phyloP scores from a whole-genome alignment of 2,113 vertebrate species.

The Cygnus atratus region DNA sequence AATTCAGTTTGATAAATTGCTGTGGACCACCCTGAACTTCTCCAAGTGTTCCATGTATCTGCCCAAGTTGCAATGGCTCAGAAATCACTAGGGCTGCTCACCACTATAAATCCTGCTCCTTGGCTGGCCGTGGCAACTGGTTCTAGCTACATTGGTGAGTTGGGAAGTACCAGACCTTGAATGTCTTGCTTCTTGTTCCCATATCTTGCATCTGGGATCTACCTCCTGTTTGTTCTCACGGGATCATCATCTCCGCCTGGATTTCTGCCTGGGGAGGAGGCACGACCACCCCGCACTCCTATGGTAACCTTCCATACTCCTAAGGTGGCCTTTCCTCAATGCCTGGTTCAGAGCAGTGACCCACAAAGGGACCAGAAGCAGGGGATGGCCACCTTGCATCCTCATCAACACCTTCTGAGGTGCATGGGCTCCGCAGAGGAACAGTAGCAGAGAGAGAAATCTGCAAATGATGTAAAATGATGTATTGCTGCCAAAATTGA shows the following conservation, averaged over 20 bases:
- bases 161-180: not conserved
- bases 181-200: not conserved
- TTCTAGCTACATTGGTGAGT: not conserved
- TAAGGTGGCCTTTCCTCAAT: accelerated
- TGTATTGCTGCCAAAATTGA: not conserved
- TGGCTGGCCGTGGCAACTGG: not conserved
- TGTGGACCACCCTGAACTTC: not conserved
- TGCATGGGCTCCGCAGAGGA: not conserved
- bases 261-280: not conserved
- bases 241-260: not conserved
- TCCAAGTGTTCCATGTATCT: not conserved
- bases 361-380: accelerated
- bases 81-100: not conserved
- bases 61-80: not conserved
- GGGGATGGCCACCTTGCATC: not conserved
- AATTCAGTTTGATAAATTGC: not conserved
- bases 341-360: not conserved
- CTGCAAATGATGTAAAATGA: not conserved
- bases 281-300: not conserved
- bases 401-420: not conserved
- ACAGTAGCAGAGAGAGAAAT: not conserved
- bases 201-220: not conserved
- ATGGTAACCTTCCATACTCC: accelerated
- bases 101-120: not conserved
- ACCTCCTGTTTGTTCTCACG: not conserved